These are phyloP conservation scores for Chlorodrepanis virens DNA, from an alignment of 2,113 vertebrate genomes.

Conservation along the genomic window DNA sequence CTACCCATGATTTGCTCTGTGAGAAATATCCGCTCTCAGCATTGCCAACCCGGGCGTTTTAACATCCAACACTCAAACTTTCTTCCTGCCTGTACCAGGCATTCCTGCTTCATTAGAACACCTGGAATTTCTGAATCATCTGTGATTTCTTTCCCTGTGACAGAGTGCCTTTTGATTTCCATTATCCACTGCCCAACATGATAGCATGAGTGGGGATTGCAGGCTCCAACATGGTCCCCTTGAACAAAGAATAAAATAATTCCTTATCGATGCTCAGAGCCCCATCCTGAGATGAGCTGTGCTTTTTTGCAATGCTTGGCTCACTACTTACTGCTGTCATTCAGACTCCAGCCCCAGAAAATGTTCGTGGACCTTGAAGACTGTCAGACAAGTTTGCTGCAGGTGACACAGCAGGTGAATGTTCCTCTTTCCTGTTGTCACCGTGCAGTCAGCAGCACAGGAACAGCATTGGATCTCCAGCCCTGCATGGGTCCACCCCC, in stretches of 20 bases:
- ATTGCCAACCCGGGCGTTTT: rapidly evolving
- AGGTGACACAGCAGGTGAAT: neutral
- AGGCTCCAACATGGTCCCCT: neutral
- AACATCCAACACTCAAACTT: neutral
- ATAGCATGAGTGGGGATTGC: neutral
- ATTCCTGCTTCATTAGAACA: neutral
- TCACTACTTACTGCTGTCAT: neutral
- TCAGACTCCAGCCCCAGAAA: neutral
- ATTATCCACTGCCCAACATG: neutral
- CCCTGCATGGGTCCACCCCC: neutral
- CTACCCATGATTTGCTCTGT: neutral
- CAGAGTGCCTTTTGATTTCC: neutral
- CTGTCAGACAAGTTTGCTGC: neutral
- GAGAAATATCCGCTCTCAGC: neutral
- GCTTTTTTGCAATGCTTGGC: neutral
- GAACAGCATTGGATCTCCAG: rapidly evolving
- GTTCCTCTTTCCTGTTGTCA: neutral
- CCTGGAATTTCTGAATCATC: neutral
- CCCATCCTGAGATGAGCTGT: neutral
- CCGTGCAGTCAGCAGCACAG: neutral
- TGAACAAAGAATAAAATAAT: neutral
- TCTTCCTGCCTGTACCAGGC: neutral
- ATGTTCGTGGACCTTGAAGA: neutral
- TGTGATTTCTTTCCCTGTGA: neutral
- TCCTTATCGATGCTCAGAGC: neutral